Conservation (phyloP, 1,140 invertebrate genomes). For the Penaeus indicus region DNA sequence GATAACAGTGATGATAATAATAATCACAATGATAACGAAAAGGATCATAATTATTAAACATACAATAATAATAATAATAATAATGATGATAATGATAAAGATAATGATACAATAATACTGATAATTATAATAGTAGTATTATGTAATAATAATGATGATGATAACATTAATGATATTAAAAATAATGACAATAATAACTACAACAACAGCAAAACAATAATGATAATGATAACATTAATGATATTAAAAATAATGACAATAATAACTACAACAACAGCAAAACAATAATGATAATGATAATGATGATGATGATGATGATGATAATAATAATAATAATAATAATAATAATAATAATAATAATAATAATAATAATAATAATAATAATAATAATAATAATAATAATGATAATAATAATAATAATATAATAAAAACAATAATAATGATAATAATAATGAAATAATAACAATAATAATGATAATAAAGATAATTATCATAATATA, state of each 20-base stretch:
- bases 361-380: neutral
- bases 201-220: neutral
- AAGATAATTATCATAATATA: neutral
- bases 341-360: conserved; percentile 20
- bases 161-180: conserved; percentile 12
- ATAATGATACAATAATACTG: neutral
- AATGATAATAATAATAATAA: neutral
- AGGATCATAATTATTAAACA: neutral
- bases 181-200: neutral
- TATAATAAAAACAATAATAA: neutral
- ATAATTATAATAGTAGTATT: neutral
- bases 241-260: neutral
- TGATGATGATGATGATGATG: neutral
- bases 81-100: neutral
- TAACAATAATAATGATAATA: neutral
- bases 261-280: neutral
- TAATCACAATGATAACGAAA: neutral
- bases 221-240: conserved; percentile 23
- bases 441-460: neutral
- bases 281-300: neutral
- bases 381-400: conserved; percentile 19
- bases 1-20: conserved; percentile 8
- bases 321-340: neutral
- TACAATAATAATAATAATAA: neutral
- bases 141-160: conserved; percentile 16